Conservation (phyloP, 1,140 invertebrate species). For the Leptinotarsa lineolata region DNA sequence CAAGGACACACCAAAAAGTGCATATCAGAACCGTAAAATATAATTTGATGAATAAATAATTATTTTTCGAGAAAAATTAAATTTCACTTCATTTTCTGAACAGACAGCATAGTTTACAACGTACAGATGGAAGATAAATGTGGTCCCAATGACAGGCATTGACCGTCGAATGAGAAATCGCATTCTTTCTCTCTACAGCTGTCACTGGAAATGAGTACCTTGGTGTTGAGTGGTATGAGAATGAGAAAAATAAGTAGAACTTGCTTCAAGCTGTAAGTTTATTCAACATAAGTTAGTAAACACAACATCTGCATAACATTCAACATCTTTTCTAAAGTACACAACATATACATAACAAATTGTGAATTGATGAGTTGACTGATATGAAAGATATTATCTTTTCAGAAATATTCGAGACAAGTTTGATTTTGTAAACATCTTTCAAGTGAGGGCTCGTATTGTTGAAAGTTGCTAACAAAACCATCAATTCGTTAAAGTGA, state of each 20-base stretch:
- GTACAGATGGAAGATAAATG: too few relatives aligned
- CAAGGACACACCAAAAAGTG: too few relatives aligned
- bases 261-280: neutral
- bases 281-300: conserved; percentile 16
- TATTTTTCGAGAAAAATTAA: too few relatives aligned
- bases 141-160: too few relatives aligned
- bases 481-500: neutral
- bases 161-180: too few relatives aligned
- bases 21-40: too few relatives aligned
- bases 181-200: too few relatives aligned
- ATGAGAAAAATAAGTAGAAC: neutral
- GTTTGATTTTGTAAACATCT: conserved; percentile 3
- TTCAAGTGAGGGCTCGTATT: conserved; percentile 12
- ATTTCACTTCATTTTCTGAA: too few relatives aligned
- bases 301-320: conserved; percentile 18
- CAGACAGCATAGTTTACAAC: too few relatives aligned
- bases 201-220: too few relatives aligned
- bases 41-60: too few relatives aligned
- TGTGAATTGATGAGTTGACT: neutral
- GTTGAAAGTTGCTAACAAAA: conserved; percentile 16
- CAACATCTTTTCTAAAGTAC: conserved; percentile 10
- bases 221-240: neutral
- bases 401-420: neutral
- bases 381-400: neutral
- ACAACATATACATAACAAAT: conserved; percentile 7